These are phyloP conservation scores for Acropora yongei DNA, from an alignment of 64 coral and sea anemone genomes.

Conservation along the genomic window DNA sequence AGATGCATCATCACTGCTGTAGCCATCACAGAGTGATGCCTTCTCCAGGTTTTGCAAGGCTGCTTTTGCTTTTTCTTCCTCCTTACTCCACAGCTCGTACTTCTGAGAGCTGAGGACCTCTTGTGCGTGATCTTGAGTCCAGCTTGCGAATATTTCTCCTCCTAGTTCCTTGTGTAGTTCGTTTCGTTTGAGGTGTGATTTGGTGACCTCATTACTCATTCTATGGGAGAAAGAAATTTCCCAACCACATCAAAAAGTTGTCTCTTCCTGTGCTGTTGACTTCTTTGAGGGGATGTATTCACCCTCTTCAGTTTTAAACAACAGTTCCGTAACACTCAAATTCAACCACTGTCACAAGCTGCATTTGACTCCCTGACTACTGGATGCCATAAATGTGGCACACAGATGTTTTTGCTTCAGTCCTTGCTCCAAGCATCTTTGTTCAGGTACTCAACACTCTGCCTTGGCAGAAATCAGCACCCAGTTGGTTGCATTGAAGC, in stretches of 20 bases:
- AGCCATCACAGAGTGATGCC: constrained; percentile 4
- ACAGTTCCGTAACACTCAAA: no score
- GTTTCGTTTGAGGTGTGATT: constrained; percentile 58
- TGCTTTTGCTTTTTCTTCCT: constrained; percentile 66
- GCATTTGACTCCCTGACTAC: no score
- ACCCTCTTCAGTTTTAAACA: neutral
- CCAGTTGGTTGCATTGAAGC: no score
- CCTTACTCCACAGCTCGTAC: constrained; percentile 66
- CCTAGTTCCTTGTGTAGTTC: constrained; percentile 85
- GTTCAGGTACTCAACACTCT: no score
- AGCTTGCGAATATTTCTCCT: constrained; percentile 72
- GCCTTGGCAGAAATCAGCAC: no score
- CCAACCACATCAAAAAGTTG: neutral
- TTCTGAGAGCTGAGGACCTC: constrained; percentile 73
- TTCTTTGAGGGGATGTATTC: neutral
- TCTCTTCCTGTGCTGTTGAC: neutral
- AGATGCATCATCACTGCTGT: constrained; percentile 74
- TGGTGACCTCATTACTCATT: constrained; percentile 86
- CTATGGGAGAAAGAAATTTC: constrained; percentile 37
- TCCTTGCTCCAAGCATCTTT: no score
- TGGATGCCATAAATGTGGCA: no score
- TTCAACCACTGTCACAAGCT: no score
- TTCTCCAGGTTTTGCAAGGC: constrained; percentile 51
- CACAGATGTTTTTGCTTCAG: no score
- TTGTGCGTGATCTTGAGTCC: constrained; percentile 84